Percentiles rank a stretch among this genome's conserved stretches.
These are phyloP conservation scores for Junonia oenone DNA, from an alignment of 2,888 invertebrate genomes.

Conservation along the genomic window DNA sequence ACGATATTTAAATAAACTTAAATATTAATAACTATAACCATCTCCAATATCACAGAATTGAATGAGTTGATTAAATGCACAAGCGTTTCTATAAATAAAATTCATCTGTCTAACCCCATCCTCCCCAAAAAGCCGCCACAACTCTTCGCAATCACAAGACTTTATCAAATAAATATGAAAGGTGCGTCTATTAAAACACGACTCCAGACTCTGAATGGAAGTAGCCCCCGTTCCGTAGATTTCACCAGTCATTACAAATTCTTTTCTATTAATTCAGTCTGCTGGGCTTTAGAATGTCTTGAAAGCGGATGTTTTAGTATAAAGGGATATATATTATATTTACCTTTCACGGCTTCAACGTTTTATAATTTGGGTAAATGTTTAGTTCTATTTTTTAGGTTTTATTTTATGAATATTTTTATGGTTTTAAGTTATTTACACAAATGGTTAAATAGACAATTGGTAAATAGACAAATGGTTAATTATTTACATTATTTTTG, in stretches of 20 bases:
- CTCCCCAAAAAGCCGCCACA: constrained; percentile 28
- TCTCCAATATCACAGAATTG: too few relatives aligned
- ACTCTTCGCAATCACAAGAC: constrained; percentile 37
- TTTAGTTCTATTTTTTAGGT: not conserved
- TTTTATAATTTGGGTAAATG: not conserved
- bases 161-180: constrained; percentile 41
- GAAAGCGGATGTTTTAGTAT: constrained; percentile 7
- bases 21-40: too few relatives aligned
- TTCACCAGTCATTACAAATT: constrained; percentile 16
- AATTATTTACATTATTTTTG: too few relatives aligned
- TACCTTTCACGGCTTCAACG: not conserved
- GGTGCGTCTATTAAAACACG: constrained; percentile 32
- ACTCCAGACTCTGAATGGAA: constrained; percentile 6
- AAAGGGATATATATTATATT: not conserved
- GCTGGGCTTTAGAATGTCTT: constrained; percentile 19
- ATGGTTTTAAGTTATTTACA: too few relatives aligned
- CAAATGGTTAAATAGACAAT: too few relatives aligned
- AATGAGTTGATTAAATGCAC: too few relatives aligned
- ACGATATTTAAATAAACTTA: too few relatives aligned
- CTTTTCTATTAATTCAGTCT: constrained; percentile 19
- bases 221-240: constrained; percentile 6
- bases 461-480: too few relatives aligned
- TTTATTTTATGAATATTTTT: too few relatives aligned
- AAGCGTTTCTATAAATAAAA: constrained; percentile 4
- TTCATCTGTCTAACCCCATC: constrained; percentile 22